These are phyloP conservation scores for Chiloscyllium punctatum DNA, from an alignment of 2,797 vertebrate genomes.

Conservation along the genomic window DNA sequence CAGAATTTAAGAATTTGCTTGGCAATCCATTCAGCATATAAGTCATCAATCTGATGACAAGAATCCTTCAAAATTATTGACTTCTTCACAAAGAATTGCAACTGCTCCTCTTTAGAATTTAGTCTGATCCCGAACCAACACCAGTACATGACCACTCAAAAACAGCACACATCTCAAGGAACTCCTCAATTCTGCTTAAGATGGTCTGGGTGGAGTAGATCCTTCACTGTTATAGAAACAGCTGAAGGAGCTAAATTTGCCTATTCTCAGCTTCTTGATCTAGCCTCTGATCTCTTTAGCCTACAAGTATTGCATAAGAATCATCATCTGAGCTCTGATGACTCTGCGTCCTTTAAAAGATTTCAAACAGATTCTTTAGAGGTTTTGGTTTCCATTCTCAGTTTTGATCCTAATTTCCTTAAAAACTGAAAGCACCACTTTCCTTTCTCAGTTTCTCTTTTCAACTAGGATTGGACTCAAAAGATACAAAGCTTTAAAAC, in stretches of 20 bases:
- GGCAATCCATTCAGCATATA: not conserved
- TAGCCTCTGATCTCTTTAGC: not conserved
- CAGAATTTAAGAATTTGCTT: not conserved
- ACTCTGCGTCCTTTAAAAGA: too few species aligned
- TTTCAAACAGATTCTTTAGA: too few species aligned
- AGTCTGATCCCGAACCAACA: not conserved
- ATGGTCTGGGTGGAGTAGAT: not conserved
- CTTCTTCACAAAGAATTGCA: not conserved
- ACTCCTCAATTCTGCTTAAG: not conserved
- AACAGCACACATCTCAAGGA: not conserved
- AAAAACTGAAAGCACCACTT: not conserved
- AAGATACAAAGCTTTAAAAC: not conserved
- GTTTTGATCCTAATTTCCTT: not conserved
- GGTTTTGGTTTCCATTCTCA: not conserved
- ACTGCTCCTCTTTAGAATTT: not conserved
- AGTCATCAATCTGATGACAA: not conserved
- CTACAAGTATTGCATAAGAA: not conserved
- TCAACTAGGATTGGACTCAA: not conserved
- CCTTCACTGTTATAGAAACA: not conserved
- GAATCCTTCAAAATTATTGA: not conserved
- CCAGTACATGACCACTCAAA: not conserved
- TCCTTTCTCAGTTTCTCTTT: not conserved
- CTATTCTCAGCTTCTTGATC: not conserved
- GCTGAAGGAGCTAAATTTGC: not conserved
- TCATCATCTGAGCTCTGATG: not conserved